A percentile compares a stretch with the other conserved stretches of the same genome.
phyloP scores from a whole-genome alignment of 2,113 vertebrate genomes.

The Alouatta palliata region DNA sequence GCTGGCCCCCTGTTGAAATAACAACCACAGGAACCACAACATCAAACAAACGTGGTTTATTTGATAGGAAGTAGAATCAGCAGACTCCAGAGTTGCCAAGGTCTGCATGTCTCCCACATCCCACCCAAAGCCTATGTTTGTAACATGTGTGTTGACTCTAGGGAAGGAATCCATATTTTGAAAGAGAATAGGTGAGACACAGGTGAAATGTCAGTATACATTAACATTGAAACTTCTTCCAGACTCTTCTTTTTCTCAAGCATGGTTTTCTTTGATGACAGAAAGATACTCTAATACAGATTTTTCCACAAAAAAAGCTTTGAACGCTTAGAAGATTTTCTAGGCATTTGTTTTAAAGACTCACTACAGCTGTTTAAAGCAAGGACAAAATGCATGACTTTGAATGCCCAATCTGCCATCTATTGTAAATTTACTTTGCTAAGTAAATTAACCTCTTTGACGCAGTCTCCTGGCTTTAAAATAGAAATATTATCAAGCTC shows the following conservation, averaged over 20 bases:
- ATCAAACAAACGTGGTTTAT: constrained; percentile 40
- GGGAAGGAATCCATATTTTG: not conserved
- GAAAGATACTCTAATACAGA: not conserved
- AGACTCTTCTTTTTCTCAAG: constrained; percentile 8
- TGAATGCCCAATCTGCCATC: not conserved
- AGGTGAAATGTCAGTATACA: not conserved
- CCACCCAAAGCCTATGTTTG: not conserved
- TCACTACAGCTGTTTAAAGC: constrained; percentile 18
- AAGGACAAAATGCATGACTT: not conserved
- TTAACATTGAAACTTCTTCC: not conserved
- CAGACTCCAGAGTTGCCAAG: not conserved
- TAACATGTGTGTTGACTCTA: not conserved
- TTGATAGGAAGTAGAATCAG: constrained; percentile 38
- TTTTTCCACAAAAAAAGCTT: constrained; percentile 11
- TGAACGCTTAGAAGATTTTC: constrained; percentile 5
- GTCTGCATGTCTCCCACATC: not conserved
- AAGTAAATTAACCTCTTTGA: not conserved
- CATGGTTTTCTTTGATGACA: constrained; percentile 38
- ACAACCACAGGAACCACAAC: constrained; percentile 9
- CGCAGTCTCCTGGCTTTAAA: not conserved
- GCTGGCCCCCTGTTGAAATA: not conserved
- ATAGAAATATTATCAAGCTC: not conserved
- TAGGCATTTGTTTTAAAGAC: constrained; percentile 31
- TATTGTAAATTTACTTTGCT: not conserved
- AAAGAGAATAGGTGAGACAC: not conserved